phyloP scores from a whole-genome alignment of 2,888 invertebrate genomes.

The Emmelina monodactyla region DNA sequence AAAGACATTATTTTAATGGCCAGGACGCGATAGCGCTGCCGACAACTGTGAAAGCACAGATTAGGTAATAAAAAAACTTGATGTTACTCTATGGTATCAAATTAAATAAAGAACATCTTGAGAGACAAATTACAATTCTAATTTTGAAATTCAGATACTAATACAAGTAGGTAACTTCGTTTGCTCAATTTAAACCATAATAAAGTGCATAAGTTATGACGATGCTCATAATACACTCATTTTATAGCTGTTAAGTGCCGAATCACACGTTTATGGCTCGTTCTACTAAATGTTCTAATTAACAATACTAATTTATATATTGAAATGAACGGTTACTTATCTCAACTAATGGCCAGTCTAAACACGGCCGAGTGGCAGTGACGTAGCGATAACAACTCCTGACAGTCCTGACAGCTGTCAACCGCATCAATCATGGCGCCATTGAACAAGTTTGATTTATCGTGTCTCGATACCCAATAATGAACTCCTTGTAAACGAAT shows the following conservation, averaged over 20 bases:
- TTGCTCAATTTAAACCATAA: not conserved
- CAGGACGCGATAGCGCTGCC: constrained; percentile 22
- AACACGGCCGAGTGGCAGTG: constrained; percentile 18
- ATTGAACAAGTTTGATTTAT: no score
- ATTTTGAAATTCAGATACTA: no score
- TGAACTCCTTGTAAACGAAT: no score
- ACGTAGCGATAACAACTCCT: constrained; percentile 25
- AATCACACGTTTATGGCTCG: not conserved
- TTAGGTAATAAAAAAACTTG: no score
- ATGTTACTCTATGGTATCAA: no score
- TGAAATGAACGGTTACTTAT: constrained; percentile 11
- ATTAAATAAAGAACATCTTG: no score
- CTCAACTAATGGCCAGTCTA: constrained; percentile 10
- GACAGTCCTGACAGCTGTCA: constrained; percentile 21
- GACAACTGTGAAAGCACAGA: constrained; percentile 25
- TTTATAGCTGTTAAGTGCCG: constrained; percentile 20
- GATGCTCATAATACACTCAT: no score
- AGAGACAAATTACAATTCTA: no score
- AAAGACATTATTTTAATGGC: constrained; percentile 45
- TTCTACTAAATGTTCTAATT: constrained; percentile 24
- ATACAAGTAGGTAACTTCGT: no score
- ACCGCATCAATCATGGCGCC: constrained; percentile 31
- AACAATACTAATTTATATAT: constrained; percentile 23
- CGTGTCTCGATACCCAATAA: no score
- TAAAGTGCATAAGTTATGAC: not conserved